These are phyloP conservation scores for Bedellia somnulentella DNA, from an alignment of 2,888 invertebrate genomes.

Conservation along the genomic window DNA sequence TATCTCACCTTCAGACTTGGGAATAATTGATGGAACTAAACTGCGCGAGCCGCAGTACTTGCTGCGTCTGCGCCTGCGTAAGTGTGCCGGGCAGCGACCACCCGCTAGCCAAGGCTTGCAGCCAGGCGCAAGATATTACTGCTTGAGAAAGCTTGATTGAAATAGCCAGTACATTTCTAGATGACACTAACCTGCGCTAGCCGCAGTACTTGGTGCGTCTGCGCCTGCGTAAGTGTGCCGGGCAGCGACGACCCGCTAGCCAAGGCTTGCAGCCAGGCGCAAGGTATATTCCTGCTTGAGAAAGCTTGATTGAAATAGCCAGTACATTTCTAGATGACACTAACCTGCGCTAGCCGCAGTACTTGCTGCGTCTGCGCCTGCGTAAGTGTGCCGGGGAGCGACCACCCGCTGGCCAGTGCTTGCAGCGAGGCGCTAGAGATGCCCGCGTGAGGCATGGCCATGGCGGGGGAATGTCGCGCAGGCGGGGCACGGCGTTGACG, in stretches of 20 bases:
- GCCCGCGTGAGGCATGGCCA: slow-evolving; percentile 43
- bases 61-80: slow-evolving; percentile 42
- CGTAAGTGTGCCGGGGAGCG: slow-evolving; percentile 33
- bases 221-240: slow-evolving; percentile 41
- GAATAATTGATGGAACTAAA: too few species aligned
- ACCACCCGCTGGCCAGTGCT: slow-evolving; percentile 45
- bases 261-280: slow-evolving; percentile 44
- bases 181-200: too few species aligned
- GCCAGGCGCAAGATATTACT: too few species aligned
- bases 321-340: too few species aligned
- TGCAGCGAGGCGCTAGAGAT: slow-evolving; percentile 44
- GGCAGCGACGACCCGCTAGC: slow-evolving; percentile 41
- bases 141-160: too few species aligned
- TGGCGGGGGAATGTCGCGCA: slow-evolving; percentile 25
- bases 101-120: slow-evolving; percentile 44
- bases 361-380: slow-evolving; percentile 53
- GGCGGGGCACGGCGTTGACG: slow-evolving; percentile 29
- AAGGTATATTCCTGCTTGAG: too few species aligned
- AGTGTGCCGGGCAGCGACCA: slow-evolving; percentile 38
- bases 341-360: too few species aligned
- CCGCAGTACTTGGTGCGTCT: too few species aligned
- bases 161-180: too few species aligned
- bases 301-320: too few species aligned
- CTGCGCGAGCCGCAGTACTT: slow-evolving; percentile 49
- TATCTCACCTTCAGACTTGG: too few species aligned